These are phyloP conservation scores for Plestiodon gilberti DNA, from an alignment of 2,113 vertebrate species.

Conservation along the genomic window DNA sequence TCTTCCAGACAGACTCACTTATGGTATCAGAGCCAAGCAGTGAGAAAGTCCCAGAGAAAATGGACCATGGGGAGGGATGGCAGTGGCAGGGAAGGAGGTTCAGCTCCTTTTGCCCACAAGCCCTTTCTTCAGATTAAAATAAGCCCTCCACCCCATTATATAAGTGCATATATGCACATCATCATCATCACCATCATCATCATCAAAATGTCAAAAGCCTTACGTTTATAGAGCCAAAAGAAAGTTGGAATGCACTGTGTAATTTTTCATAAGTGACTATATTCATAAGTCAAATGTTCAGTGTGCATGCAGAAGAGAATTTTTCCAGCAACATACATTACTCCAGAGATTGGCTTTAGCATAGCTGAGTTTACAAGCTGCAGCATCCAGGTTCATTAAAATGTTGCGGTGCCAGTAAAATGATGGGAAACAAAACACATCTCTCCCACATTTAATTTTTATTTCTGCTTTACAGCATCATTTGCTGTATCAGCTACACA, in stretches of 20 bases:
- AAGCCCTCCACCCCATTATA: too few species aligned
- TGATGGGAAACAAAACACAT: constrained; percentile 3
- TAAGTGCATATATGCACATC: too few species aligned
- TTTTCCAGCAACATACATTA: not conserved
- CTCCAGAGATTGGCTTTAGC: constrained; percentile 25
- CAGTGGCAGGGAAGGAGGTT: too few species aligned
- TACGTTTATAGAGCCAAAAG: not conserved
- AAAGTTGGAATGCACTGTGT: not conserved
- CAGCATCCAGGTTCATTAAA: constrained; percentile 44
- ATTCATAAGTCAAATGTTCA: not conserved
- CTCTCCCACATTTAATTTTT: constrained; percentile 36
- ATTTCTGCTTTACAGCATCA: not conserved
- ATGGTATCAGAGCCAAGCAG: too few species aligned
- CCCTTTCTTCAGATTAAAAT: too few species aligned
- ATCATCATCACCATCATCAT: too few species aligned
- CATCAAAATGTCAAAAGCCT: not conserved
- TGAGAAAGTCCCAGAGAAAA: too few species aligned
- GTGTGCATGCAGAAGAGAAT: not conserved
- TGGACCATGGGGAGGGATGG: too few species aligned
- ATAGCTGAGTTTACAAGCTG: constrained; percentile 24
- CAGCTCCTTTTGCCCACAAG: too few species aligned
- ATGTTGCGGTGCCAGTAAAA: constrained; percentile 47
- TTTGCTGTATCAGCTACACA: constrained; percentile 9
- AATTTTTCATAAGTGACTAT: not conserved
- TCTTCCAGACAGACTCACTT: too few species aligned